phyloP scores from a whole-genome alignment of 2,113 vertebrate genomes.

The Psettodes erumei region DNA sequence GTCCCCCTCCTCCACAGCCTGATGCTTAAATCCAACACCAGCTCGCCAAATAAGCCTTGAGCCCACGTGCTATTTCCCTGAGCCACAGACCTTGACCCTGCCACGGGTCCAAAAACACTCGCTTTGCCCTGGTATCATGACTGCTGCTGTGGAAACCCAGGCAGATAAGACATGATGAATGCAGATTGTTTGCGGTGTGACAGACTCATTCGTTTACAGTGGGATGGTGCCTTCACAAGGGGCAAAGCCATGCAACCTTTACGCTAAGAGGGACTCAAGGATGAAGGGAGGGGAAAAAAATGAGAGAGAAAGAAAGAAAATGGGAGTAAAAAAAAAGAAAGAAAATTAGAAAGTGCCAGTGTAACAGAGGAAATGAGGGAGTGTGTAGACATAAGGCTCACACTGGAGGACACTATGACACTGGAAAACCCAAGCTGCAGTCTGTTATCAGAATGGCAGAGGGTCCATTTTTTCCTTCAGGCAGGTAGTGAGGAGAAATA shows the following conservation, averaged over 20 bases:
- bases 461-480: slow-evolving; percentile 48
- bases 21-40: slow-evolving; percentile 70
- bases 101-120: slow-evolving; percentile 59
- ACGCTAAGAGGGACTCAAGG: slow-evolving; percentile 28
- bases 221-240: slow-evolving; percentile 52
- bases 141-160: slow-evolving; percentile 60
- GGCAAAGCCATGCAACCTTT: slow-evolving; percentile 51
- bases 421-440: slow-evolving; percentile 21
- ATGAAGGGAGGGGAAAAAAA: background rate
- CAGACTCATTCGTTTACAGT: slow-evolving; percentile 82
- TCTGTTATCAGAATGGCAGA: slow-evolving; percentile 13
- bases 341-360: slow-evolving; percentile 10
- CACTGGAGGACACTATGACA: slow-evolving; percentile 25
- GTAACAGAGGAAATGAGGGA: slow-evolving; percentile 7
- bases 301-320: slow-evolving; percentile 5
- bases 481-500: slow-evolving; percentile 37
- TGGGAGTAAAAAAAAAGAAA: background rate
- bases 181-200: slow-evolving; percentile 83
- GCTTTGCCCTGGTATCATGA: slow-evolving; percentile 54
- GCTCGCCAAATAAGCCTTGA: slow-evolving; percentile 73
- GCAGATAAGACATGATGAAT: slow-evolving; percentile 85
- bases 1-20: slow-evolving; percentile 55
- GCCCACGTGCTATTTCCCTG: slow-evolving; percentile 56
- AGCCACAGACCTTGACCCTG: slow-evolving; percentile 76
- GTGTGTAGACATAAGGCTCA: slow-evolving; percentile 19